These are phyloP conservation scores for Orcinus orca DNA, from an alignment of 2,113 vertebrate genomes.

Conservation along the genomic window DNA sequence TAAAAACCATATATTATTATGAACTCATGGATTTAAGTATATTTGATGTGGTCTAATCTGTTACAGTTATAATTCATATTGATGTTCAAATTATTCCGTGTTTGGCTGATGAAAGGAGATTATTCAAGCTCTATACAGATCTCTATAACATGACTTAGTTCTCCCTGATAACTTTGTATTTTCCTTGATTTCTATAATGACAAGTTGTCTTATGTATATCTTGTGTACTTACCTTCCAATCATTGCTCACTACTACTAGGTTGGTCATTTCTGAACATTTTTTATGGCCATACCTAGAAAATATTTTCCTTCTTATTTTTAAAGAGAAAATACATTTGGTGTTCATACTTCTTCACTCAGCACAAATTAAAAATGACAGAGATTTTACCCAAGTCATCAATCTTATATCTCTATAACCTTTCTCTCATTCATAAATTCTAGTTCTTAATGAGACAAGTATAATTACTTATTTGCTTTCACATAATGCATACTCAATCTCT, in stretches of 20 bases:
- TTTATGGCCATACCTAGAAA: background rate
- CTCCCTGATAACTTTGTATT: background rate
- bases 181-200: background rate
- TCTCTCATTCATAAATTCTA: background rate
- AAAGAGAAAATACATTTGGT: background rate
- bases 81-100: background rate
- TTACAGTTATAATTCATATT: background rate
- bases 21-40: background rate
- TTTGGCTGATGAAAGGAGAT: background rate
- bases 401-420: background rate
- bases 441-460: background rate
- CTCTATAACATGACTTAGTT: background rate
- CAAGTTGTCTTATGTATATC: background rate
- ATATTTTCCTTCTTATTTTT: background rate
- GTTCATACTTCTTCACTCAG: background rate
- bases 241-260: background rate
- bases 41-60: background rate
- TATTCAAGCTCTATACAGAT: background rate
- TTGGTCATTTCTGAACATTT: background rate
- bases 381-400: conserved; percentile 16
- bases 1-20: background rate
- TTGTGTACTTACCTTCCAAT: background rate
- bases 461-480: conserved; percentile 6
- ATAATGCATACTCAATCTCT: background rate
- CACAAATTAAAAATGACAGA: conserved; percentile 11